Percentiles rank a stretch among this genome's conserved stretches.
These are phyloP conservation scores for Falcunculus frontatus DNA, from an alignment of 2,113 vertebrate genomes.

Conservation along the genomic window DNA sequence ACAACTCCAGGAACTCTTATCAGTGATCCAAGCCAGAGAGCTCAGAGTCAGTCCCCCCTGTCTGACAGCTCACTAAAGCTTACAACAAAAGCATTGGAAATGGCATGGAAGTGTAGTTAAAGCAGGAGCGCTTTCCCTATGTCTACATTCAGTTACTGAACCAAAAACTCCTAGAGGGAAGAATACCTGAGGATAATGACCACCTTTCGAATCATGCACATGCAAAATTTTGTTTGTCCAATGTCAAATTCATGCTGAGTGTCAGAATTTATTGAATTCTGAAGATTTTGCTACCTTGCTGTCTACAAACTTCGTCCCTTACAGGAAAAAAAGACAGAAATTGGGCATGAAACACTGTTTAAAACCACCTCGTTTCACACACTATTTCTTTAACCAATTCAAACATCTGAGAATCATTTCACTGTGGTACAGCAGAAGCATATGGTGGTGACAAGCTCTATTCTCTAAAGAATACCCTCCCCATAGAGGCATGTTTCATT, in stretches of 20 bases:
- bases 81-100: not conserved
- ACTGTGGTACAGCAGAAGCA: not conserved
- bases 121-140: not conserved
- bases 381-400: not conserved
- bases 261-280: not conserved
- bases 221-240: not conserved
- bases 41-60: not conserved
- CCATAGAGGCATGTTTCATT: not conserved
- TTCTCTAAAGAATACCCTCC: not conserved
- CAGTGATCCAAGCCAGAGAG: not conserved
- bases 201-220: not conserved
- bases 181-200: not conserved
- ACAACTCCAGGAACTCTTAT: not conserved
- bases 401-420: not conserved
- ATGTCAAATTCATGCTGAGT: not conserved
- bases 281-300: not conserved
- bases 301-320: not conserved
- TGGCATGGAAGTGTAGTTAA: not conserved
- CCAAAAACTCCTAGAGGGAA: not conserved
- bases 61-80: not conserved
- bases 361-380: not conserved
- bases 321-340: not conserved
- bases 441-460: not conserved
- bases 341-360: not conserved
- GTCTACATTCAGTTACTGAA: not conserved